Conservation (phyloP, 2,888 invertebrate species). For the Drosophila phalerata region DNA sequence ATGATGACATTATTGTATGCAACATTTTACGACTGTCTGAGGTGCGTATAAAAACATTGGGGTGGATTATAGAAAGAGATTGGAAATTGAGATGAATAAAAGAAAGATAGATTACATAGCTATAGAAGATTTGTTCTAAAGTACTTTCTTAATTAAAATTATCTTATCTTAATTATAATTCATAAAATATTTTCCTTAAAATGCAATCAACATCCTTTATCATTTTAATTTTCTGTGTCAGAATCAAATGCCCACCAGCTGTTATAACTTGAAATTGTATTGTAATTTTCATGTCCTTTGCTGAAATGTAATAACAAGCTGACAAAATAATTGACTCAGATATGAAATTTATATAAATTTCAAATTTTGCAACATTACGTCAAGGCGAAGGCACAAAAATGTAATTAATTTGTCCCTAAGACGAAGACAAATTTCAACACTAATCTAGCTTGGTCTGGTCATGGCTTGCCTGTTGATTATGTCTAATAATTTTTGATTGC, state of each 20-base stretch:
- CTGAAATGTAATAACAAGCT: conserved; percentile 32
- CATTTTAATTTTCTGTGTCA: background rate
- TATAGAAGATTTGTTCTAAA: no score
- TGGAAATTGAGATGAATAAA: background rate
- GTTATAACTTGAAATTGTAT: background rate
- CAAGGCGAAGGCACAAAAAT: conserved; percentile 23
- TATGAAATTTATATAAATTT: conserved; percentile 35
- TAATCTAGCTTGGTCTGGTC: conserved; percentile 21
- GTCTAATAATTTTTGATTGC: conserved; percentile 46
- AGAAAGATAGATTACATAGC: no score
- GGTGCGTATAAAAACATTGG: conserved; percentile 20
- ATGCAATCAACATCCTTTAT: background rate
- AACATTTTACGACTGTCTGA: conserved; percentile 37
- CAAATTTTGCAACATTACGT: conserved; percentile 17
- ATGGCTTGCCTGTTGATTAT: conserved; percentile 37
- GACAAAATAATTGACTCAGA: conserved; percentile 30
- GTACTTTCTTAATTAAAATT: no score
- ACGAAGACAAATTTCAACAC: conserved; percentile 22
- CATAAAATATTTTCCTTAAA: background rate
- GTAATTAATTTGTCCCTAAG: conserved; percentile 46
- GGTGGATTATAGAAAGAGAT: background rate
- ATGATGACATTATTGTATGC: conserved; percentile 39
- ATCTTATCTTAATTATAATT: background rate
- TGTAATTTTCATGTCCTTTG: conserved; percentile 5
- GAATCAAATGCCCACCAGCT: background rate